These are phyloP conservation scores for Regulus satrapa DNA, from an alignment of 2,113 vertebrate species.

Conservation along the genomic window DNA sequence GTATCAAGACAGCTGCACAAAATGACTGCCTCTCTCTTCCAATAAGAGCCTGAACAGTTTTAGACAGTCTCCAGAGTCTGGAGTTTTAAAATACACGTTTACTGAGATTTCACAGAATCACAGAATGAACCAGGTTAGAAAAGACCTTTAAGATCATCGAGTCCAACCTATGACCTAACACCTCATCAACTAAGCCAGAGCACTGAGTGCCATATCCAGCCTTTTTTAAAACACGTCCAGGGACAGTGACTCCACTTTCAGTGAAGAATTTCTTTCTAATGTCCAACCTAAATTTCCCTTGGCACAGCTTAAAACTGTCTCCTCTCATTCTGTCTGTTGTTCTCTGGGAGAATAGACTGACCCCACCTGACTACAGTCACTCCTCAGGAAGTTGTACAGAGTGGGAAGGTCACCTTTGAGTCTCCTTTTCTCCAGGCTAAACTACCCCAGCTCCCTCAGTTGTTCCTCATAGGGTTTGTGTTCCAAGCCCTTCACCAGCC, in stretches of 20 bases:
- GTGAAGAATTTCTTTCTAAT: not conserved
- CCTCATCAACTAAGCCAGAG: not conserved
- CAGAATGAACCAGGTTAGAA: not conserved
- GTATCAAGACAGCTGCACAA: not conserved
- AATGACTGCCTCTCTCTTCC: not conserved
- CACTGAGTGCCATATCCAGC: accelerated
- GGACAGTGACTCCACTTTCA: not conserved
- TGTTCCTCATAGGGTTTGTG: accelerated
- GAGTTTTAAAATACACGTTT: not conserved
- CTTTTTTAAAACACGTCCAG: not conserved
- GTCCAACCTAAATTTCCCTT: not conserved
- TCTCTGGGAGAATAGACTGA: not conserved
- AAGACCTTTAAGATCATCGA: not conserved
- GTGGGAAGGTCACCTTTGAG: not conserved
- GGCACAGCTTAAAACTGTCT: not conserved
- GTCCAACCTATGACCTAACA: not conserved
- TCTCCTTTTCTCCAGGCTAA: not conserved
- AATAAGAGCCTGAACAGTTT: not conserved
- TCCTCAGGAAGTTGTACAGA: too few species aligned
- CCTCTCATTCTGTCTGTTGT: not conserved
- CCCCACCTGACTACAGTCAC: not conserved
- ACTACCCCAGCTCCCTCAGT: not conserved
- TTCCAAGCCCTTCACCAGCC: not conserved
- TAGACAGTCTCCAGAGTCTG: not conserved
- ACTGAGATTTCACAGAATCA: not conserved